A percentile compares a stretch with the other conserved stretches of the same genome.
Evolutionary conservation across 2,113 vertebrate species (phyloP).

Genomic region (Zonotrichia leucophrys): DNA sequence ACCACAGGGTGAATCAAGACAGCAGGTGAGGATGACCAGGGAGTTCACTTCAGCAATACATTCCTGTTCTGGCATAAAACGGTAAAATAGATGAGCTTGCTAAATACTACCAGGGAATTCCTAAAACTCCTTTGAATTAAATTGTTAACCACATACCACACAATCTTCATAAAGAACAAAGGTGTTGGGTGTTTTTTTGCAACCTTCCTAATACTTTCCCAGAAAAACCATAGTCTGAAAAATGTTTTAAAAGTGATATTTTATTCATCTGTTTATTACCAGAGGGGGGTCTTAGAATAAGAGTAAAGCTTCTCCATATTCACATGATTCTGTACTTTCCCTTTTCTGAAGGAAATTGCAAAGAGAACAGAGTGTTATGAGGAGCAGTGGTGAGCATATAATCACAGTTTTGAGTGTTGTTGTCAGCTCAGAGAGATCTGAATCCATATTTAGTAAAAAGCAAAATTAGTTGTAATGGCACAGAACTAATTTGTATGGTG

Average conservation of each 20-base stretch:
- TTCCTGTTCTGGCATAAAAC: neutral
- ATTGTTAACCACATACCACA: neutral
- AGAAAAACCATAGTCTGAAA: neutral
- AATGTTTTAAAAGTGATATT: neutral
- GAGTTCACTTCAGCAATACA: neutral
- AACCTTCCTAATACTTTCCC: neutral
- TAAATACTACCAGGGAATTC: neutral
- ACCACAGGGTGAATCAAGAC: neutral
- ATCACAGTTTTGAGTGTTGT: neutral
- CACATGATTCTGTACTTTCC: neutral
- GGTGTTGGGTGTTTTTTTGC: neutral
- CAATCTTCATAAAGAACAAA: neutral
- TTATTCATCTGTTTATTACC: neutral
- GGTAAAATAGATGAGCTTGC: neutral
- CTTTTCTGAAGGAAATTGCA: conserved; percentile 1
- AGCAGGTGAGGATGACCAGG: neutral
- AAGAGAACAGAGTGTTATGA: neutral
- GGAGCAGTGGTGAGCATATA: neutral
- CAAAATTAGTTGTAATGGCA: neutral
- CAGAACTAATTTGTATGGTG: neutral
- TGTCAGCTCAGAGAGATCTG: neutral
- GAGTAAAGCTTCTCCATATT: neutral
- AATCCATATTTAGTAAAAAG: neutral
- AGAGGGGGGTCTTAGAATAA: neutral
- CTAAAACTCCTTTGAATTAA: neutral